A percentile compares a stretch with the other conserved stretches of the same genome.
Conservation (phyloP, 2,888 invertebrate species). For the Ethmia dodecea region DNA sequence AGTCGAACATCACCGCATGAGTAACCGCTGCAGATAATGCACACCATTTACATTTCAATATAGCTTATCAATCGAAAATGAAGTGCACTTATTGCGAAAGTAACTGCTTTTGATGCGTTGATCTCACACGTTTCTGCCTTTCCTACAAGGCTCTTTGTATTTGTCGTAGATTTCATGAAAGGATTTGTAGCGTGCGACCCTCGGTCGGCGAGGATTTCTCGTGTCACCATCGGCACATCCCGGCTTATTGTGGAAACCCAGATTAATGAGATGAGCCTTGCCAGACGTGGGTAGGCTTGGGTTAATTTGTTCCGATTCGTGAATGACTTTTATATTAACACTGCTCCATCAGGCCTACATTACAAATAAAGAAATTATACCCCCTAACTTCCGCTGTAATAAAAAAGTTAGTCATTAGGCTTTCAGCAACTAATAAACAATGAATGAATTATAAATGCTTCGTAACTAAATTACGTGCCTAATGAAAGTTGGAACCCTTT, state of each 20-base stretch:
- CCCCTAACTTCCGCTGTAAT: too few species aligned
- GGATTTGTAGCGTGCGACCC: slow-evolving; percentile 56
- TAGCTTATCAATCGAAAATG: too few species aligned
- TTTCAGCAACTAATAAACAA: too few species aligned
- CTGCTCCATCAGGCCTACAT: too few species aligned
- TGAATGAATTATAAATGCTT: too few species aligned
- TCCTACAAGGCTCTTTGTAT: slow-evolving; percentile 40
- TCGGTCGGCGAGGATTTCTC: slow-evolving; percentile 56
- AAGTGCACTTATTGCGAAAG: neutral
- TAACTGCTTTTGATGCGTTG: neutral
- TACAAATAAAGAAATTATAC: too few species aligned
- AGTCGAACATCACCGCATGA: too few species aligned
- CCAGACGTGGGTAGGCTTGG: slow-evolving; percentile 6
- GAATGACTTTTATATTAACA: too few species aligned
- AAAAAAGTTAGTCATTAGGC: too few species aligned
- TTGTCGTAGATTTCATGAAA: slow-evolving; percentile 56
- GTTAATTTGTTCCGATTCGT: neutral
- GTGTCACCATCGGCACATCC: slow-evolving; percentile 67
- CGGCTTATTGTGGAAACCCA: slow-evolving; percentile 66
- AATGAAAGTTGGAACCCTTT: slow-evolving; percentile 30
- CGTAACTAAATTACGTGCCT: slow-evolving; percentile 21
- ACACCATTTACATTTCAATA: too few species aligned
- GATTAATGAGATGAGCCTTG: slow-evolving; percentile 66
- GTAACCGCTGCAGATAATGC: too few species aligned
- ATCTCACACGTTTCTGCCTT: neutral